A percentile compares a stretch with the other conserved stretches of the same genome.
Evolutionary conservation across 1,140 invertebrate genomes (phyloP).

Genomic region (Diabrotica undecimpunctata): DNA sequence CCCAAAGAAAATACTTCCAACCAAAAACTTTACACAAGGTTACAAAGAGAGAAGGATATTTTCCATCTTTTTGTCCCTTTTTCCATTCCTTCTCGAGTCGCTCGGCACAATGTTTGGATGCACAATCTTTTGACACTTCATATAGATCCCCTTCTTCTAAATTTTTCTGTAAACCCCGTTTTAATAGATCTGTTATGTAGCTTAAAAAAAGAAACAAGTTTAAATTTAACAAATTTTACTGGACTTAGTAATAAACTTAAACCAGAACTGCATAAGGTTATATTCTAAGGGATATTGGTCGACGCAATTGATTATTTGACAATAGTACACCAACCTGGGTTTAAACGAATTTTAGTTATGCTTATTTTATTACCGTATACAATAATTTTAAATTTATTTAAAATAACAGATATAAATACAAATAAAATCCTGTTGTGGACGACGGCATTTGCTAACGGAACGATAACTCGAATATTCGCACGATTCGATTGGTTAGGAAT

Average conservation of each 20-base stretch:
- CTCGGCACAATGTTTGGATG: conserved; percentile 32
- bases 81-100: conserved; percentile 38
- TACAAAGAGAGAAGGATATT: background rate
- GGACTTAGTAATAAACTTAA: background rate
- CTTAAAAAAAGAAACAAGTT: conserved; percentile 23
- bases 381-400: no score
- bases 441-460: no score
- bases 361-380: no score
- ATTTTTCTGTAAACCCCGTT: conserved; percentile 29
- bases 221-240: background rate
- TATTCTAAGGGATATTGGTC: no score
- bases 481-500: no score
- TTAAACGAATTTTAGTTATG: no score
- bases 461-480: no score
- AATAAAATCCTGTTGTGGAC: no score
- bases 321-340: no score
- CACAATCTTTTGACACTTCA: conserved; percentile 30
- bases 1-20: conserved; percentile 21
- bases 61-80: conserved; percentile 30
- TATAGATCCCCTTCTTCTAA: conserved; percentile 48
- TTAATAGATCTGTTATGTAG: conserved; percentile 34
- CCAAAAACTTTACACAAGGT: conserved; percentile 12
- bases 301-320: no score
- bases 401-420: no score
- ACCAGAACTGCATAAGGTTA: no score